Base-by-base conservation (phyloP, 2,888 invertebrate genomes). In the Tetanocera ferruginea region DNA sequence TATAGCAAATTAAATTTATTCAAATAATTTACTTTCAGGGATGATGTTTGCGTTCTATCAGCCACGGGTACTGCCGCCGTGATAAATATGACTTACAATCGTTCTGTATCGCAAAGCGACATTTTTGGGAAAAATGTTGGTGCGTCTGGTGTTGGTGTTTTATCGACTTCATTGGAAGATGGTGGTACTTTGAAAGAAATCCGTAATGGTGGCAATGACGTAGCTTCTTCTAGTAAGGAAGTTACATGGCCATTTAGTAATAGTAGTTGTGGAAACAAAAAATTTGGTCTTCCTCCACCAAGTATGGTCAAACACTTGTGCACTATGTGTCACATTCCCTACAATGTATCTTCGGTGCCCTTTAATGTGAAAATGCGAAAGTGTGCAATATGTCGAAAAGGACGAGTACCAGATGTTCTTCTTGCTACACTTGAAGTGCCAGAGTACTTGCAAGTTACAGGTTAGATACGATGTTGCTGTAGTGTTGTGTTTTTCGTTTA, bases 61-160 rank as follows among this genome's bases (percentile, higher is more conserved):
- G 98, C 97, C 0, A 95, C 94, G 25, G 98, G 98, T 0, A 98
- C 98, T 0, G 98, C 98, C 1, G 98, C 97, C 0, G 94, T 96
- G 23, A 95, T 94, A 77, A 93, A 92, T 84, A 91, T 93, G 85
- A 91, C 92, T 51, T 92, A 91, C 77, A 91, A 86, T 81, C 90
- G 87, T 11, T 88, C 89, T 2, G 84, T 88, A 9, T 87, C 88
- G 3, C 88, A 89, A 79, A 85, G 86, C 3, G 90, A 89, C 80
- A 84, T 87, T 11, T 85, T 86, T 60, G 80, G 84, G 57, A 83
- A 85, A 71, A 81, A 85, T 17, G 81, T 81, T 34, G 77, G 83
- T 1, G 66, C 77, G 1, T 79, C 74, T n/a, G 84, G 84, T 23
- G 84, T 88, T 80, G 89, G 90, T 57, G 84, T 88, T 25, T 90